Evolutionary conservation across 2,888 invertebrate species (phyloP).

Genomic region (Catonia carolina): DNA sequence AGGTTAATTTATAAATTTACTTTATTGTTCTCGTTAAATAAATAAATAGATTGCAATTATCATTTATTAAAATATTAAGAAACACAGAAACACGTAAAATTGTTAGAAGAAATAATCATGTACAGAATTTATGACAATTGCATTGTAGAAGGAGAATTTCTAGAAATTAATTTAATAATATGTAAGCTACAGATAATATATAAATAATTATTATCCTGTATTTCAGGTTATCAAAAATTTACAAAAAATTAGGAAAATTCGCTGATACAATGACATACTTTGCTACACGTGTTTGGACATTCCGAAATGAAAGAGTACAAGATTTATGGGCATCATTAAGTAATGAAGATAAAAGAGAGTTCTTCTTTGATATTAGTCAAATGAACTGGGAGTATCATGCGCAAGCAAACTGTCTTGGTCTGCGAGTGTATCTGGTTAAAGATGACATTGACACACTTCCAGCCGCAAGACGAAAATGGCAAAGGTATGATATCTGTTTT

Average conservation of each 20-base stretch:
- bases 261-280: conserved; percentile 47
- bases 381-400: conserved; percentile 48
- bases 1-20: too few relatives aligned
- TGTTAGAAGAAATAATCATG: too few relatives aligned
- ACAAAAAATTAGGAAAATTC: conserved; percentile 46
- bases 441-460: conserved; percentile 44
- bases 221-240: conserved; percentile 46
- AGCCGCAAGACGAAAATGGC: conserved; percentile 40
- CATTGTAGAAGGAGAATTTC: too few relatives aligned
- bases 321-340: conserved; percentile 40
- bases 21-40: too few relatives aligned
- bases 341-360: conserved; percentile 41
- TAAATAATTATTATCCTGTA: too few relatives aligned
- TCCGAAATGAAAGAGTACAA: conserved; percentile 40
- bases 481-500: conserved; percentile 33
- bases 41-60: too few relatives aligned
- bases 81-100: too few relatives aligned
- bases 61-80: too few relatives aligned
- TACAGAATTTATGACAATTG: too few relatives aligned
- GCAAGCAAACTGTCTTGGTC: conserved; percentile 47
- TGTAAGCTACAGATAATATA: too few relatives aligned
- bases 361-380: conserved; percentile 45
- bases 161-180: too few relatives aligned
- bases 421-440: conserved; percentile 46
- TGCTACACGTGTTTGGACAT: conserved; percentile 47